Base-by-base conservation (phyloP, 2,113 vertebrate genomes). In the Alligator mississippiensis region DNA sequence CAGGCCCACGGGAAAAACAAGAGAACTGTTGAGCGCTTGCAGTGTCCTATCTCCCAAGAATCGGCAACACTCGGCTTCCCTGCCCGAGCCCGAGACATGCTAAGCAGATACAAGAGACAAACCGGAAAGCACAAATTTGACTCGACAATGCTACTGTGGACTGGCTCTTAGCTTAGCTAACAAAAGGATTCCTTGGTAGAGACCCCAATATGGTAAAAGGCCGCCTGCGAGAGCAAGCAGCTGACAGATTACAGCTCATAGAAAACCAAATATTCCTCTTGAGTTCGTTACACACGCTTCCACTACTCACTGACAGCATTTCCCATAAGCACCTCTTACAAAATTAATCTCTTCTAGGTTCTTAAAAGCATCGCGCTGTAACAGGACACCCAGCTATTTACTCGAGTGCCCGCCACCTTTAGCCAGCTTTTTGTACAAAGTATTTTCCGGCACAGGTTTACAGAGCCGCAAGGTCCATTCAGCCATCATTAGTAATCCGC, bases 221-320 rank as follows among this genome's bases (percentile, higher is more conserved):
- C 57, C 54, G 4, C 25, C 54, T 30, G 21, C 59, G 22, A 66
- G 63, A 60, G n/a, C 17, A 1, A 3, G 63, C 30, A 77, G 55
- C 57, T 59, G 55, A 77, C 27, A 21, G 57, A 47, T 13, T 57
- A 76, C 19, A 30, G 2, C 60, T 34, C 61, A 28, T 16, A 3
- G 0, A 22, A 30, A 47, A 9, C 19, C 54, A 59, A 63, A 28
- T 11, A 47, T 19, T 34, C 27, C 57, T 14, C 10, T 62, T 21
- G 4, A 4, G 21, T 13, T 34, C 4, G 0, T 22, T 4, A 14
- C 0, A 62, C 27, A 3, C 1, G 9, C n/a, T 21, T n/a, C 14
- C 61, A 34, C 47, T 47, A 22, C 1, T 62, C 68, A 59, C 38
- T 27, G 74, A 8, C 80, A 54, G 2, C 66, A 64, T 2, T 62